Percentiles rank a stretch among this genome's conserved stretches.
Evolutionary conservation across 2,888 invertebrate species (phyloP).

Genomic region (Dynastes hyllus): DNA sequence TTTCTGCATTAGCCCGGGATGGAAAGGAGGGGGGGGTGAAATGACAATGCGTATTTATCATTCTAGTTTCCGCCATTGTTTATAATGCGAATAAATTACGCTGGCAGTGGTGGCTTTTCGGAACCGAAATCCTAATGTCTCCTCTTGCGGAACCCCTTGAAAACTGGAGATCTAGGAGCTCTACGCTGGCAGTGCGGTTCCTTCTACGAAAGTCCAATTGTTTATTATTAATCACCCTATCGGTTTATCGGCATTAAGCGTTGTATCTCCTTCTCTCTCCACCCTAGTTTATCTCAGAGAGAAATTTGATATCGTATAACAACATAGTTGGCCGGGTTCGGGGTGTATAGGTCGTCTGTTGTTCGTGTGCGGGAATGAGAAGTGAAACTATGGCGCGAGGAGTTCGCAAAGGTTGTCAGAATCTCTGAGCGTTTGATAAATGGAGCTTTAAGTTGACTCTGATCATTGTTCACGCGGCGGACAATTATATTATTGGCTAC

Average conservation of each 20-base stretch:
- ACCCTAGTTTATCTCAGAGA: conserved; percentile 3
- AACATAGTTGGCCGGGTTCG: conserved; percentile 57
- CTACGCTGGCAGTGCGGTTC: too few relatives aligned
- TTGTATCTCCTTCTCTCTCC: conserved; percentile 55
- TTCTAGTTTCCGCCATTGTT: conserved; percentile 46
- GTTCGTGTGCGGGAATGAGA: conserved; percentile 7
- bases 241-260: conserved; percentile 62
- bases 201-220: conserved; percentile 45
- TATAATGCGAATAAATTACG: conserved; percentile 39
- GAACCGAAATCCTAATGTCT: neutral
- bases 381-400: conserved; percentile 18
- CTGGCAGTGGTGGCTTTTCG: conserved; percentile 20
- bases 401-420: conserved; percentile 54
- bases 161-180: neutral
- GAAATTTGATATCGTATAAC: conserved; percentile 60
- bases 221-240: conserved; percentile 68
- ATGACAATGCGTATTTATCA: conserved; percentile 48
- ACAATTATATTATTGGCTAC: conserved; percentile 49
- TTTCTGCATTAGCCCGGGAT: conserved; percentile 1
- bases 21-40: too few relatives aligned
- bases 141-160: neutral
- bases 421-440: conserved; percentile 61
- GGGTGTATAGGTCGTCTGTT: conserved; percentile 50
- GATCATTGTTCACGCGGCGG: conserved; percentile 50
- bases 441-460: conserved; percentile 55